A percentile compares a stretch with the other conserved stretches of the same genome.
These are phyloP conservation scores for Heliconius ismenius DNA, from an alignment of 2,888 invertebrate genomes.

Conservation along the genomic window DNA sequence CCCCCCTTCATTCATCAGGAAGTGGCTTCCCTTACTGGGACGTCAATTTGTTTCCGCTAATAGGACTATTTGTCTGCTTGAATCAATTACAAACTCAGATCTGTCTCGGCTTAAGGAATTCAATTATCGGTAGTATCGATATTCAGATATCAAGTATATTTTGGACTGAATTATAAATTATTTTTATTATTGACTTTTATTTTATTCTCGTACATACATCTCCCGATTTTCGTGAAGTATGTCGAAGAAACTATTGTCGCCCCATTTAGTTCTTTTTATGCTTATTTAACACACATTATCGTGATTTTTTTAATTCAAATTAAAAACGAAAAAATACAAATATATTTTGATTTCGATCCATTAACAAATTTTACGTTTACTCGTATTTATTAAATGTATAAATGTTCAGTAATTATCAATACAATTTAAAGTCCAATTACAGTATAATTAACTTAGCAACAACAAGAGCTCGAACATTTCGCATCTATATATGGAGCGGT, in stretches of 20 bases:
- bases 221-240: too few relatives aligned
- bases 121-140: conserved; percentile 28
- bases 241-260: too few relatives aligned
- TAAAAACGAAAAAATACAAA: too few relatives aligned
- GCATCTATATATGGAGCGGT: background rate
- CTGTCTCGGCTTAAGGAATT: conserved; percentile 19
- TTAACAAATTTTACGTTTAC: background rate
- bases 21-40: conserved; percentile 13
- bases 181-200: background rate
- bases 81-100: conserved; percentile 33
- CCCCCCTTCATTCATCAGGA: conserved; percentile 6
- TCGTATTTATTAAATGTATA: background rate
- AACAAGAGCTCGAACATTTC: conserved; percentile 17
- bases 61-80: conserved; percentile 29
- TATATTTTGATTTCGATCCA: background rate
- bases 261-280: background rate
- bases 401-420: conserved; percentile 8
- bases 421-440: conserved; percentile 14
- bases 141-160: conserved; percentile 24
- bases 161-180: background rate
- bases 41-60: conserved; percentile 31
- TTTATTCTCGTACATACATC: too few relatives aligned
- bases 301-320: too few relatives aligned
- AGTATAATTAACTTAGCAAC: conserved; percentile 11
- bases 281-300: background rate